These are phyloP conservation scores for Peromyscus aztecus DNA, from an alignment of 2,797 vertebrate genomes.

Conservation along the genomic window DNA sequence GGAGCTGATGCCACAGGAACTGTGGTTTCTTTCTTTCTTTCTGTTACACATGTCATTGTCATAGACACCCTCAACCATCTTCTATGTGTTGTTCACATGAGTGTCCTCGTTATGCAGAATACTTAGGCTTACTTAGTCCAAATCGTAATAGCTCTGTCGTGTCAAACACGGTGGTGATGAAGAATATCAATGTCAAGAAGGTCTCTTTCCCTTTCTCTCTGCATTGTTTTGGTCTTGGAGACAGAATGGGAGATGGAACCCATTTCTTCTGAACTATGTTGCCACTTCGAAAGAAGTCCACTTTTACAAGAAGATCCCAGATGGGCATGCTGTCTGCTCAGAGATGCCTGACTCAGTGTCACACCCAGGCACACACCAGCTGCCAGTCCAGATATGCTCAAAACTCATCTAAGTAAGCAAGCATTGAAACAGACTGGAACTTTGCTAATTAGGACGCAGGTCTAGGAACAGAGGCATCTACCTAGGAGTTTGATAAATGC, in stretches of 20 bases:
- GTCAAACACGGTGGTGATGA: background rate
- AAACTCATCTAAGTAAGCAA: background rate
- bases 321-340: background rate
- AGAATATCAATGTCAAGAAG: background rate
- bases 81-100: slow-evolving; percentile 23
- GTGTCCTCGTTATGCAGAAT: background rate
- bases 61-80: slow-evolving; percentile 3
- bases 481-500: background rate
- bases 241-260: background rate
- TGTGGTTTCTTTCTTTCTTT: background rate
- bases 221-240: background rate
- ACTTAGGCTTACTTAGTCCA: slow-evolving; percentile 13
- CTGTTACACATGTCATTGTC: background rate
- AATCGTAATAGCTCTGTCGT: background rate
- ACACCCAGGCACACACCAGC: background rate
- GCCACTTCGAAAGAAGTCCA: background rate
- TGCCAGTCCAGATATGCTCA: background rate
- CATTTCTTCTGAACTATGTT: background rate
- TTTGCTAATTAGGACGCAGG: background rate
- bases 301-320: slow-evolving; percentile 7
- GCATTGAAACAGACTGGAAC: background rate
- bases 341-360: background rate
- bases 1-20: background rate
- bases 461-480: background rate
- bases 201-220: background rate